phyloP scores from a whole-genome alignment of 2,888 invertebrate genomes.

The Eupithecia insigniata region DNA sequence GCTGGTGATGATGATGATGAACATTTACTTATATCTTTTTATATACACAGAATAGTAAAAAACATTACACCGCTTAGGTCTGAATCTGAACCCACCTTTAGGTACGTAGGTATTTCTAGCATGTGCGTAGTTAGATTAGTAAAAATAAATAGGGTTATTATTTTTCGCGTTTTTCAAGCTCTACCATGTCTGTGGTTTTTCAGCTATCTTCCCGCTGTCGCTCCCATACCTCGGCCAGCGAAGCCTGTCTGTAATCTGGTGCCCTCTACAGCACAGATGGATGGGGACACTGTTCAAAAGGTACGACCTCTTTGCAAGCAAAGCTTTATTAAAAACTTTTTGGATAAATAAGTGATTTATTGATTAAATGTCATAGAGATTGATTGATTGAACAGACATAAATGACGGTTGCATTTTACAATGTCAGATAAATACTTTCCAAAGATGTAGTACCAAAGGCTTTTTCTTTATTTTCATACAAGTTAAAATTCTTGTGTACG shows the following conservation, averaged over 20 bases:
- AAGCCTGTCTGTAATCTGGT: slow-evolving; percentile 73
- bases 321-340: background rate
- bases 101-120: too few species aligned
- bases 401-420: background rate
- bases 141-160: background rate
- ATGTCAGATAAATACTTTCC: background rate
- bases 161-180: background rate
- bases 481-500: background rate
- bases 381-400: background rate
- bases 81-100: too few species aligned
- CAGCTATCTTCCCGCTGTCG: slow-evolving; percentile 69
- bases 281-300: slow-evolving; percentile 82
- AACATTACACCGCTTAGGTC: too few species aligned
- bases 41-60: too few species aligned
- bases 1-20: too few species aligned
- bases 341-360: background rate
- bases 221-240: slow-evolving; percentile 69
- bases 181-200: too few species aligned
- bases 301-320: slow-evolving; percentile 48
- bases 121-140: too few species aligned
- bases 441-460: background rate
- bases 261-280: slow-evolving; percentile 78
- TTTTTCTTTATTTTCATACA: background rate
- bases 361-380: too few species aligned
- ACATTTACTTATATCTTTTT: too few species aligned